Conservation (phyloP, 2,113 vertebrate species). For the Sander lucioperca region DNA sequence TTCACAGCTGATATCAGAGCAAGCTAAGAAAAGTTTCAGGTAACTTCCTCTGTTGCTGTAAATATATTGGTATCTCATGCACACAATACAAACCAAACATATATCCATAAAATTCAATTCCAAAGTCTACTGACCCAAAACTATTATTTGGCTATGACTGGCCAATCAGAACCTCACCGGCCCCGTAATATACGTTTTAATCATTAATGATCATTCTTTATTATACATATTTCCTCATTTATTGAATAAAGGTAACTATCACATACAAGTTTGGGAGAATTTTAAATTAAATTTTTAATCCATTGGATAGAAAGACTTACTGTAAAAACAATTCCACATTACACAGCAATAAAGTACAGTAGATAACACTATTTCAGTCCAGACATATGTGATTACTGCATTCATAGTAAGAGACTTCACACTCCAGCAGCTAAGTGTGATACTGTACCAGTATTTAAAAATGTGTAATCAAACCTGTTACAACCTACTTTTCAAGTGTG, state of each 20-base stretch:
- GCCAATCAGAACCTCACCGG: background rate
- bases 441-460: slow-evolving; percentile 6
- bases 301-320: background rate
- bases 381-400: background rate
- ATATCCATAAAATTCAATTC: background rate
- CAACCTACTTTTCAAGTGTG: background rate
- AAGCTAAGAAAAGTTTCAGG: background rate
- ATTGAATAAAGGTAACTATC: background rate
- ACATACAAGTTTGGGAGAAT: background rate
- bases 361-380: background rate
- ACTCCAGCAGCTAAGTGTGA: background rate
- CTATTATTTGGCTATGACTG: background rate
- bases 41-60: background rate
- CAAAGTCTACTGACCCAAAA: background rate
- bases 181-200: background rate
- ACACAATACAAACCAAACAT: background rate
- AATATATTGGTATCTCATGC: background rate
- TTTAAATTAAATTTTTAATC: background rate
- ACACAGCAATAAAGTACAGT: background rate
- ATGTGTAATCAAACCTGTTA: background rate
- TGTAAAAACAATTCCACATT: background rate
- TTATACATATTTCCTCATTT: background rate
- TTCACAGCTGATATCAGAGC: slow-evolving; percentile 8
- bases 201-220: background rate
- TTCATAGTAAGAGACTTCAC: background rate